Conservation (phyloP, 2,113 vertebrate species). For the human (Homo sapiens) region DNA sequence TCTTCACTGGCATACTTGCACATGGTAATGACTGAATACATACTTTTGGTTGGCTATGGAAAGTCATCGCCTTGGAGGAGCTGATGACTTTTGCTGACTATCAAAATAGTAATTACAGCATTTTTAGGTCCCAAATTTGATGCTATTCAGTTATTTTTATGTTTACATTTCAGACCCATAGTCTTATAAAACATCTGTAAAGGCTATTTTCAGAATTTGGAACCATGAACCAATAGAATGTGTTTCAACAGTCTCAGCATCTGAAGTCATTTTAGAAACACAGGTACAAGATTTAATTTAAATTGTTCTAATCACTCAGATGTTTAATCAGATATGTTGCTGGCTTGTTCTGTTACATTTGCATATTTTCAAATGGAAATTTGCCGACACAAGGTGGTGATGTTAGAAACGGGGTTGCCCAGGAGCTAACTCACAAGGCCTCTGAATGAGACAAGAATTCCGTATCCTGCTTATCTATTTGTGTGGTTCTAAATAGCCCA, state of each 20-base stretch:
- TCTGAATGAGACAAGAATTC: background rate
- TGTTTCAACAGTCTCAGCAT: background rate
- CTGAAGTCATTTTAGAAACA: constrained; percentile 40
- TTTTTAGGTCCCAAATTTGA: background rate
- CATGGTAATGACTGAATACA: background rate
- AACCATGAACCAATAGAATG: background rate
- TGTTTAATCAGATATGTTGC: background rate
- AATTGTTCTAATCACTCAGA: background rate
- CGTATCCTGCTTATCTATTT: background rate
- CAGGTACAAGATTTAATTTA: background rate
- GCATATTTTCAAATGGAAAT: constrained; percentile 20
- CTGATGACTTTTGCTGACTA: background rate
- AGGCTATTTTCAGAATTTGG: background rate
- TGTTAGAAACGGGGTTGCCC: background rate
- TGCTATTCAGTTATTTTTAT: background rate
- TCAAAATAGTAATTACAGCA: background rate
- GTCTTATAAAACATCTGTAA: constrained; percentile 15
- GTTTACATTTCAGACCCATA: constrained; percentile 8
- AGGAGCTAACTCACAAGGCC: background rate
- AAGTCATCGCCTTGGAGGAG: background rate
- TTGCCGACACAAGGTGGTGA: background rate
- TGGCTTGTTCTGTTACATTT: background rate
- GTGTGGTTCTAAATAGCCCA: background rate
- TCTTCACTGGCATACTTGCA: background rate
- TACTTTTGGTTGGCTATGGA: background rate